These are phyloP conservation scores for Scatophagus argus DNA, from an alignment of 2,113 vertebrate species.

Conservation along the genomic window DNA sequence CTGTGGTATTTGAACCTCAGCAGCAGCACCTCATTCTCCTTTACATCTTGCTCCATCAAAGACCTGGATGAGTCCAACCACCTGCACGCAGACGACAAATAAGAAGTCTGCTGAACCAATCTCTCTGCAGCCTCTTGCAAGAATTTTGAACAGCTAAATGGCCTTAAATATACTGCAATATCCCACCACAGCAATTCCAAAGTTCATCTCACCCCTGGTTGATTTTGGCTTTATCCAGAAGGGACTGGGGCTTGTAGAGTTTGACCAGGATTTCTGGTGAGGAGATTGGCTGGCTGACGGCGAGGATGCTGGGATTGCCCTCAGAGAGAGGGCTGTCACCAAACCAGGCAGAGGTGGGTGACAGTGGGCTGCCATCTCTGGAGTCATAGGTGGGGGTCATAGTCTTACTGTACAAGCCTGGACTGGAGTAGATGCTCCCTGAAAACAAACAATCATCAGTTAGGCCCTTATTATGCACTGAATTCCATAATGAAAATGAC, in stretches of 20 bases:
- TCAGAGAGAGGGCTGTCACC: slow-evolving; percentile 98
- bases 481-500: not conserved
- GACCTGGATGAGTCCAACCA: slow-evolving; percentile 98
- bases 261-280: slow-evolving; percentile 96
- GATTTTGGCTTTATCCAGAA: slow-evolving; percentile 98
- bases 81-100: slow-evolving; percentile 76
- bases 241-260: slow-evolving; percentile 97
- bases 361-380: slow-evolving; percentile 96
- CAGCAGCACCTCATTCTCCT: slow-evolving; percentile 97
- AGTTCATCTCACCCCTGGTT: slow-evolving; percentile 93
- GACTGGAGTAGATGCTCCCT: slow-evolving; percentile 99
- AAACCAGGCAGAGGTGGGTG: slow-evolving; percentile 98
- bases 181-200: slow-evolving; percentile 20
- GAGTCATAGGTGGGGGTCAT: slow-evolving; percentile 99
- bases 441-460: slow-evolving; percentile 57
- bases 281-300: slow-evolving; percentile 95
- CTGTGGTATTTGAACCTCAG: slow-evolving; percentile 99
- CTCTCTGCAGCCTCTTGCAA: not conserved
- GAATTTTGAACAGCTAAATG: not conserved
- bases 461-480: not conserved
- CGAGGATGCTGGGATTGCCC: slow-evolving; percentile 98
- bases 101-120: not conserved
- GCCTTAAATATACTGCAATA: not conserved
- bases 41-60: slow-evolving; percentile 99
- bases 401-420: slow-evolving; percentile 98